phyloP scores from a whole-genome alignment of 2,888 invertebrate genomes.

The Merodon equestris region DNA sequence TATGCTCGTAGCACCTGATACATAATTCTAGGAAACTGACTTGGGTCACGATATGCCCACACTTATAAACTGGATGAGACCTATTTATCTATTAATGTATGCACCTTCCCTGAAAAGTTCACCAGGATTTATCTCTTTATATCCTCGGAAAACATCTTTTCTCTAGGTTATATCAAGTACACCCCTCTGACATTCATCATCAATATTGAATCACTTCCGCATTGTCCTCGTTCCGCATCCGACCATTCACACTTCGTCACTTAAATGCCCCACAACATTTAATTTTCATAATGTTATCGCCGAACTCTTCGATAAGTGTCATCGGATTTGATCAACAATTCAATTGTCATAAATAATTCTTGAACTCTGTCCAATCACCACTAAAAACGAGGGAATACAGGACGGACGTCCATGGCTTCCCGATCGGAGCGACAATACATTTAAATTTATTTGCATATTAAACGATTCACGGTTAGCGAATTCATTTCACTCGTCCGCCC shows the following conservation, averaged over 20 bases:
- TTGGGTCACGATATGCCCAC: too few relatives aligned
- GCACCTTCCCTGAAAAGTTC: too few relatives aligned
- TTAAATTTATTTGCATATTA: conserved; percentile 28
- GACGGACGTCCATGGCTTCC: background rate
- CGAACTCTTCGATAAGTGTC: background rate
- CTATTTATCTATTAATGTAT: too few relatives aligned
- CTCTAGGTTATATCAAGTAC: too few relatives aligned
- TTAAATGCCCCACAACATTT: conserved; percentile 1
- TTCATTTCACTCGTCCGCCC: too few relatives aligned
- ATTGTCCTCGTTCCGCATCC: background rate
- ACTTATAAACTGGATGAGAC: too few relatives aligned
- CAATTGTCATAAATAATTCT: conserved; percentile 35
- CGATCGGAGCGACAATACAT: conserved; percentile 9
- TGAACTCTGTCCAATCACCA: conserved; percentile 1
- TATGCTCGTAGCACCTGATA: too few relatives aligned
- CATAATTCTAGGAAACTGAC: too few relatives aligned
- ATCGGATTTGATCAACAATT: conserved; percentile 27
- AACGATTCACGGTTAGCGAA: background rate
- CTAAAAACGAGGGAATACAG: background rate
- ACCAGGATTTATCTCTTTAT: too few relatives aligned
- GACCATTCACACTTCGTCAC: background rate
- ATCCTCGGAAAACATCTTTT: too few relatives aligned
- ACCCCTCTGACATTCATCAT: too few relatives aligned
- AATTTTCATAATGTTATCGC: conserved; percentile 3
- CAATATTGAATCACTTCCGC: too few relatives aligned